Evolutionary conservation across 2,888 invertebrate species (phyloP).

Genomic region (Chymomyza fuscimana): DNA sequence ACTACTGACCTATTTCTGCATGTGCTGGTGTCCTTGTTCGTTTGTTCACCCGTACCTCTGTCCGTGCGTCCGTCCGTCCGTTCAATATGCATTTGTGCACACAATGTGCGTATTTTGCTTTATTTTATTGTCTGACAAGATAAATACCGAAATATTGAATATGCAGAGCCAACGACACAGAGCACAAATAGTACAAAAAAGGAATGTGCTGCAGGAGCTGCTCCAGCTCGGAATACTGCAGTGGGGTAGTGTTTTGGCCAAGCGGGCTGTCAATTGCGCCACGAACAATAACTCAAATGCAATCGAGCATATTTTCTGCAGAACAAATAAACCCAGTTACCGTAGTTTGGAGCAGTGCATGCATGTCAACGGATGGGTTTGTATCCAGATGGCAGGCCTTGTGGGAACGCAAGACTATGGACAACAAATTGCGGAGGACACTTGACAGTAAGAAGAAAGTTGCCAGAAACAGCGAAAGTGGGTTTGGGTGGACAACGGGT

Average conservation of each 20-base stretch:
- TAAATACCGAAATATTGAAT: constrained; percentile 74
- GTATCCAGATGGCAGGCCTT: constrained; percentile 7
- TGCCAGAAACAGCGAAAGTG: constrained; percentile 15
- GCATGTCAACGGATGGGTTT: not conserved
- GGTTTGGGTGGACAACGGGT: not conserved
- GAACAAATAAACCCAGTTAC: constrained; percentile 59
- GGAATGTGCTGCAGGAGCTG: constrained; percentile 5
- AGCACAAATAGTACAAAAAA: not conserved
- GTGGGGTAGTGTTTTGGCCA: not conserved
- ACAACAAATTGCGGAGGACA: constrained; percentile 56
- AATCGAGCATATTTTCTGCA: constrained; percentile 69
- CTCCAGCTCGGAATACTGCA: not conserved
- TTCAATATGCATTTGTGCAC: constrained; percentile 15
- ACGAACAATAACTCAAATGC: constrained; percentile 72
- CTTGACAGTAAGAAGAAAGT: constrained; percentile 46
- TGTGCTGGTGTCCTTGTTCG: not conserved
- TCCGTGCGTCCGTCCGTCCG: not conserved
- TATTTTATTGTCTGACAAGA: constrained; percentile 76
- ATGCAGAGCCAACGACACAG: constrained; percentile 23
- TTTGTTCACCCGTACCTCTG: not conserved
- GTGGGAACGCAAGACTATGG: constrained; percentile 31
- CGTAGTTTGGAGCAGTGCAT: not conserved
- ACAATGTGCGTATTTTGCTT: constrained; percentile 62
- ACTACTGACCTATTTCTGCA: constrained; percentile 41
- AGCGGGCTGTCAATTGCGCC: constrained; percentile 44